Evolutionary conservation across 2,888 invertebrate species (phyloP), one percentile per base, ranked within the genome.

Genomic region (Prosapia bicincta): DNA sequence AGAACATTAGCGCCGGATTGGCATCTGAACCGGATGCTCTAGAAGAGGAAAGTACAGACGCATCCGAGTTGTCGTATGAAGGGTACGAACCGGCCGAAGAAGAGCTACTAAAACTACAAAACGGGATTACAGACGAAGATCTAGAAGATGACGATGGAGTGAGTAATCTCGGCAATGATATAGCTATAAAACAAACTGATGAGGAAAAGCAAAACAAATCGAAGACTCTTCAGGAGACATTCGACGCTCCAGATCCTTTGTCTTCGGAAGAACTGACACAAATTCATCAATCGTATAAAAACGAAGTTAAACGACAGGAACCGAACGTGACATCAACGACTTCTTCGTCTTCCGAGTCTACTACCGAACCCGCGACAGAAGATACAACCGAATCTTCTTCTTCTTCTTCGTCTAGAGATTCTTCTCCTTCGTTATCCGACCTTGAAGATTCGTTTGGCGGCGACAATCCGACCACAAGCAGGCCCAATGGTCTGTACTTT

Each of bases 401-500:
- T 10, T 15, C 71, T n/a, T 25, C 66, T 5, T 38, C 71, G 3
- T 28, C 77, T 10, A 65, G 66, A 6, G 78, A 75, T 43, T 67
- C 78, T 43, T 76, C 79, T 1, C 88, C 89, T 20, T 90, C 90
- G 69, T 84, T 91, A 43, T 85, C 88, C 66, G 93, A 92, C 82
- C 85, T 94, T 72, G 93, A 91, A 82, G 93, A 91, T 79, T 94
- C 94, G 0, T 94, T 95, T 81, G 93, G 92, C 32, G 92, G 91
- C 25, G 86, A 84, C 54, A 83, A 86, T 65, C 87, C 88, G 15
- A 89, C 78, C 13, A 72, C 90, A 0, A 72, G 74, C 54, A 89
- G 88, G 80, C 90, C 89, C 81, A 94, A 91, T 77, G 95, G 95
- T 0, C 91, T 95, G 80, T 95, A 95, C 83, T 95, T 94, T 86